These are phyloP conservation scores for Tor tambroides DNA, from an alignment of 2,113 vertebrate species.

Conservation along the genomic window DNA sequence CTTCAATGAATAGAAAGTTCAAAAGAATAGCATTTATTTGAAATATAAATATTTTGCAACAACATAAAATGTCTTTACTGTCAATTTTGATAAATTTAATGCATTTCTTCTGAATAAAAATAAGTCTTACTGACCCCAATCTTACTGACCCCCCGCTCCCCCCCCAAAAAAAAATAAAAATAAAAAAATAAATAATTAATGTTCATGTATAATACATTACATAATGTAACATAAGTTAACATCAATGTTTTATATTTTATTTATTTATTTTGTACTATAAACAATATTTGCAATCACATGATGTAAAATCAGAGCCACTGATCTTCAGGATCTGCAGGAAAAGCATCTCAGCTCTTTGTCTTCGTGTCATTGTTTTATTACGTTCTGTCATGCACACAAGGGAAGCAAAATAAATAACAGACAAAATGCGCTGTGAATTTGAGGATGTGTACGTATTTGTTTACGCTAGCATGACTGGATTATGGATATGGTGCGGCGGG, in stretches of 20 bases:
- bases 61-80: neutral
- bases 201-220: neutral
- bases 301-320: neutral
- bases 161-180: too few species aligned
- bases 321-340: neutral
- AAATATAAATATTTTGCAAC: neutral
- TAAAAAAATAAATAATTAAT: too few species aligned
- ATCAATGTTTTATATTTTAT: neutral
- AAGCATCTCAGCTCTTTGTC: neutral
- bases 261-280: neutral
- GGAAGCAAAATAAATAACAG: conserved; percentile 63
- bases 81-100: neutral
- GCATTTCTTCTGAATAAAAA: too few species aligned
- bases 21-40: neutral
- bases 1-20: neutral
- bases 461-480: conserved; percentile 46
- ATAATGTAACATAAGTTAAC: neutral
- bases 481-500: conserved; percentile 47
- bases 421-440: conserved; percentile 64
- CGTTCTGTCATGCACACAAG: conserved; percentile 53
- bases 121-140: too few species aligned
- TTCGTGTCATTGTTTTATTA: conserved; percentile 18
- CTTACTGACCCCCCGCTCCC: too few species aligned
- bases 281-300: neutral
- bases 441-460: conserved; percentile 36